Evolutionary conservation across 2,113 vertebrate genomes (phyloP).

Genomic region (Mirza zaza): DNA sequence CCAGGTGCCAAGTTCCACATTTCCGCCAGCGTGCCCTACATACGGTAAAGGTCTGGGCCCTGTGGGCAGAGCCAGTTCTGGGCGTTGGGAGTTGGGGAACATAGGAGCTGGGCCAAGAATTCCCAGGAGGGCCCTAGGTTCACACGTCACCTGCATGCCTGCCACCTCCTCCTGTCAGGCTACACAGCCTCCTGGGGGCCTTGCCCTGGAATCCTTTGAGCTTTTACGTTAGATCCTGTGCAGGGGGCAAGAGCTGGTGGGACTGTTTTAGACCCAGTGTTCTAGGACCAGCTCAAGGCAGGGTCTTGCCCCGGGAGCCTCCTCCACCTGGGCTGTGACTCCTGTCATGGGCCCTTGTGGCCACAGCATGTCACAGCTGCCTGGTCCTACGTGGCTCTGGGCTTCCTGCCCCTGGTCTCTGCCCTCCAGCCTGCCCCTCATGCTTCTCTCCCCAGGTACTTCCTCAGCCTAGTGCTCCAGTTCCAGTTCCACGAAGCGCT

Average conservation of each 20-base stretch:
- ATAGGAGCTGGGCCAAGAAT: background rate
- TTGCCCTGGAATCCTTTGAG: background rate
- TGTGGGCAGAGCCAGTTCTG: background rate
- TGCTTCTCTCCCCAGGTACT: slow-evolving; percentile 87
- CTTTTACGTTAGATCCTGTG: background rate
- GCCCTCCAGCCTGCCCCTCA: background rate
- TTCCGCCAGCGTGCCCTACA: slow-evolving; percentile 92
- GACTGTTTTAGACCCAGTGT: background rate
- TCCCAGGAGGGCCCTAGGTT: background rate
- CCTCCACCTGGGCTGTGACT: accelerated
- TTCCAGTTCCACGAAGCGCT: slow-evolving; percentile 95
- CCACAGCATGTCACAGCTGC: background rate
- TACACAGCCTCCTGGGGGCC: background rate
- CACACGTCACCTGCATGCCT: background rate
- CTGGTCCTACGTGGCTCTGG: background rate
- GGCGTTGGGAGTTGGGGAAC: background rate
- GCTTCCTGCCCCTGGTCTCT: background rate
- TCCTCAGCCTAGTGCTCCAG: slow-evolving; percentile 94
- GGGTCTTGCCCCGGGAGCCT: background rate
- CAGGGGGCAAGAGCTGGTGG: background rate
- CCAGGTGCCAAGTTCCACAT: slow-evolving; percentile 96
- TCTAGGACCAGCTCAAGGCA: background rate
- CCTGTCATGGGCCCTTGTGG: background rate
- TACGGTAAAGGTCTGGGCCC: slow-evolving; percentile 85
- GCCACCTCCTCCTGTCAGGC: background rate